phyloP scores from a whole-genome alignment of 2,888 invertebrate species.

The Chrysotoxum bicinctum region DNA sequence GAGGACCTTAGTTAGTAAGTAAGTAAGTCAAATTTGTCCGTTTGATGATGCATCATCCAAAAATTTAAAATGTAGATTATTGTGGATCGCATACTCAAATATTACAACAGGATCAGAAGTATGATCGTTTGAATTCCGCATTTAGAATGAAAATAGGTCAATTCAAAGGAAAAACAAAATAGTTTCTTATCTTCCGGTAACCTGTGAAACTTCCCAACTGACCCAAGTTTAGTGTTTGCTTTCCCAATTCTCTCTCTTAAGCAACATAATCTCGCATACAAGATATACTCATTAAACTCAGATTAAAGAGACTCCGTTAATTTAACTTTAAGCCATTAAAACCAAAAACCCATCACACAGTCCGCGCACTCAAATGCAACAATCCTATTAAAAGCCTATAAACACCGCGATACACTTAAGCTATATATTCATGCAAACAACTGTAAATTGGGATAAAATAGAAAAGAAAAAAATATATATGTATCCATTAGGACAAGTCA shows the following conservation, averaged over 20 bases:
- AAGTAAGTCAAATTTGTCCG: too few species aligned
- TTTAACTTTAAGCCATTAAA: conserved; percentile 19
- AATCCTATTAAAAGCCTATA: conserved; percentile 49
- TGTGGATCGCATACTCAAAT: too few species aligned
- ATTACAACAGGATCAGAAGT: too few species aligned
- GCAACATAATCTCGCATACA: conserved; percentile 19
- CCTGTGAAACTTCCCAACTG: too few species aligned
- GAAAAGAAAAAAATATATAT: not conserved
- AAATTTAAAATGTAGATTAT: too few species aligned
- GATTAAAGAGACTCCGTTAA: conserved; percentile 15
- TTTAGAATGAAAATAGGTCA: too few species aligned
- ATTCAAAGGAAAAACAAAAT: too few species aligned
- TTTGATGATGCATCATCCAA: too few species aligned
- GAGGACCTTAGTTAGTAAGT: too few species aligned
- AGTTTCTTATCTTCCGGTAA: too few species aligned
- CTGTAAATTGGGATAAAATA: conserved; percentile 45
- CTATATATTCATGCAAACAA: conserved; percentile 32
- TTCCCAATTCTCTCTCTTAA: not conserved
- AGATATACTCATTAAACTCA: conserved; percentile 28
- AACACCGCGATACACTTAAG: conserved; percentile 35
- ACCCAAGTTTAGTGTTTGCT: conserved; percentile 12
- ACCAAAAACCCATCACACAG: conserved; percentile 30
- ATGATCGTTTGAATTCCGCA: too few species aligned
- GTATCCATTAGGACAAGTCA: conserved; percentile 64
- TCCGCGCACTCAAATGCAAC: conserved; percentile 43